Evolutionary conservation across 2,797 vertebrate genomes (phyloP).

Genomic region (Mastacembelus armatus): DNA sequence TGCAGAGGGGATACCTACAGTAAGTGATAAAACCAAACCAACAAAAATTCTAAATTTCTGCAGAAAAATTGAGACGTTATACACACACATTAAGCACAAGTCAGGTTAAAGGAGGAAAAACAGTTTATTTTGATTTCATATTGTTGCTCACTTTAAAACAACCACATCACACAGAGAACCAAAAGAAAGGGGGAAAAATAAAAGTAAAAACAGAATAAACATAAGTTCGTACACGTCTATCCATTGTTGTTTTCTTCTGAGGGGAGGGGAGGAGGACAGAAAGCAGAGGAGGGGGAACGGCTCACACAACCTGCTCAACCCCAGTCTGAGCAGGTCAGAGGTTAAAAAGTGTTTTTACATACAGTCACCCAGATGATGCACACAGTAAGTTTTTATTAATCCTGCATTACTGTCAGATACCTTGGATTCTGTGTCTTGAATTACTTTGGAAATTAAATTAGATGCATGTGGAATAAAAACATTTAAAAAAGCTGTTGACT

Average conservation of each 20-base stretch:
- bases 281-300: constrained; percentile 10
- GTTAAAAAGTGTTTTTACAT: constrained; percentile 54
- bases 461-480: constrained; percentile 16
- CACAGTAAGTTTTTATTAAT: constrained; percentile 31
- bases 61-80: no score
- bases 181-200: constrained; percentile 51
- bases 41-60: neutral
- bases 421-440: constrained; percentile 10
- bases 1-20: neutral
- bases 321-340: constrained; percentile 45
- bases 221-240: constrained; percentile 52
- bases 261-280: constrained; percentile 32
- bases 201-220: constrained; percentile 56
- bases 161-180: constrained; percentile 74
- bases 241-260: constrained; percentile 38
- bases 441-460: constrained; percentile 31
- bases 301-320: constrained; percentile 40
- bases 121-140: constrained; percentile 70
- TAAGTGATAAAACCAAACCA: neutral
- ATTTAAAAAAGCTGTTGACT: neutral
- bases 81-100: neutral
- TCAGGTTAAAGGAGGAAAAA: constrained; percentile 43
- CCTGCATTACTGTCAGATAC: no score
- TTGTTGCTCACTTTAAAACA: constrained; percentile 71
- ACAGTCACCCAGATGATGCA: constrained; percentile 47